Conservation (phyloP, 2,797 vertebrate species). For the Cossypha niveicapilla region DNA sequence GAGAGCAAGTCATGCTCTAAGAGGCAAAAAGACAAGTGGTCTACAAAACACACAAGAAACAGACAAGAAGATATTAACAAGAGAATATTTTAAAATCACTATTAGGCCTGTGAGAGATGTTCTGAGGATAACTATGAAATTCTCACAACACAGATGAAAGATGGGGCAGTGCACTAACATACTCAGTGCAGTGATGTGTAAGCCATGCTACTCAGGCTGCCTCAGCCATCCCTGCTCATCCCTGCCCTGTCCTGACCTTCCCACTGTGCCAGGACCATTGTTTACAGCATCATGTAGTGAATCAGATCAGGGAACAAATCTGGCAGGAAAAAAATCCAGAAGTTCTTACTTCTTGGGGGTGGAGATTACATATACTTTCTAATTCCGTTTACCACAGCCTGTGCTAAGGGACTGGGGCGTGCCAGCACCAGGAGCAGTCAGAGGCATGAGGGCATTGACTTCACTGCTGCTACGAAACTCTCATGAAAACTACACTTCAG, state of each 20-base stretch:
- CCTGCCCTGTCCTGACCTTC: not conserved
- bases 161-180: not conserved
- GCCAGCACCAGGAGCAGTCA: not conserved
- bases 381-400: not conserved
- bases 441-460: not conserved
- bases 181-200: not conserved
- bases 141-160: not conserved
- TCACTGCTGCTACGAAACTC: not conserved
- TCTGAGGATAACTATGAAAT: not conserved
- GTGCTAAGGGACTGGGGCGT: not conserved
- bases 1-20: not conserved
- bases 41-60: not conserved
- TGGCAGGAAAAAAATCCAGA: not conserved
- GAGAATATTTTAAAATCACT: not conserved
- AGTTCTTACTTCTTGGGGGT: not conserved
- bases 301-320: not conserved
- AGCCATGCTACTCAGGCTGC: not conserved
- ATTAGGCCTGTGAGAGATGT: not conserved
- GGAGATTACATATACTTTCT: not conserved
- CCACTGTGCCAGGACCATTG: not conserved
- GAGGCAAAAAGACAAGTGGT: not conserved
- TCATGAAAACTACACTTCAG: not conserved
- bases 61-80: not conserved
- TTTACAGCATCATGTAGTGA: not conserved
- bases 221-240: not conserved